Evolutionary conservation across 2,888 invertebrate genomes (phyloP), one percentile per base, ranked within the genome.

Genomic region (Cacoxenus indagator): DNA sequence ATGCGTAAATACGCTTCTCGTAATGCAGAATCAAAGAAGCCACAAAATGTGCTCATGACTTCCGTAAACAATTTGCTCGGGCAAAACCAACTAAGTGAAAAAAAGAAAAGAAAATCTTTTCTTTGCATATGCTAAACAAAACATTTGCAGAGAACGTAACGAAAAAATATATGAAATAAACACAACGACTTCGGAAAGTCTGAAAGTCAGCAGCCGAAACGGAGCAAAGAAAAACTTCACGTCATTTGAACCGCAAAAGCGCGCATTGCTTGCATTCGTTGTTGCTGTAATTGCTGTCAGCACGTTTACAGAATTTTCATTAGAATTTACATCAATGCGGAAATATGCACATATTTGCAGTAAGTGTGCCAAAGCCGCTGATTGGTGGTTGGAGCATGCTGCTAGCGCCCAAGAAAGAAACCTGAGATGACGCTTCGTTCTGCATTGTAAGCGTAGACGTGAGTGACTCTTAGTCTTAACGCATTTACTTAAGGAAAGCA

Each of bases 231-330:
- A 45, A 57, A 11, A 37, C 55, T 59, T 48, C 11, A 31, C 14
- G 61, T 61, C 51, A 48, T 19, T 26, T 26, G 68, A 65, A 69
- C 61, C 65, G 62, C 54, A 54, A 62, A 64, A 55, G 55, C n/a
- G 54, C 31, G 59, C 37, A 37, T 31, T 59, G 59, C 19, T 31
- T 59, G 59, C 6, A 22, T 51, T 17, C 8, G 48, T 48, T 5
- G 17, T 48, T 48, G 17, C 1, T 59, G 59, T 59, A 59, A 31
- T 59, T 59, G 59, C 31, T 59, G 31, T 59, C 59, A 59, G 31
- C 59, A 22, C 29, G 31, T 31, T 19, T 59, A 31, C n/a, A 19
- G 19, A 31, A 27, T 27, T n/a, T 31, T 54, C 14, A 59, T 59
- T 27, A 9, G 29, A 31, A 29, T 8, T 3, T 19, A 31, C 17